A percentile compares a stretch with the other conserved stretches of the same genome.
phyloP scores from a whole-genome alignment of 2,888 invertebrate genomes.

The Latrodectus hesperus region DNA sequence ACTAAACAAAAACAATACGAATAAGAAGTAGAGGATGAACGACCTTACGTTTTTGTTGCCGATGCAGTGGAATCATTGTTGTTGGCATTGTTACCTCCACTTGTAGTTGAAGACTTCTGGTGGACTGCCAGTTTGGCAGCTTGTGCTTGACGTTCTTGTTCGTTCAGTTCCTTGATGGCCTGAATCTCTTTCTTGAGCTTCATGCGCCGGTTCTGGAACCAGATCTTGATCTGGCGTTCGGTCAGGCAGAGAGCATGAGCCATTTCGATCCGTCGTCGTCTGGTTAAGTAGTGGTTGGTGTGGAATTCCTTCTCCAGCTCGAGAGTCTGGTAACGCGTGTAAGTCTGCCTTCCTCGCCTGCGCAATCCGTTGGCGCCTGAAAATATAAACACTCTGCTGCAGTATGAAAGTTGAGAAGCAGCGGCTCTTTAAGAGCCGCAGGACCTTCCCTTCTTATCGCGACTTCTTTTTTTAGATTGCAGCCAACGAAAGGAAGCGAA shows the following conservation, averaged over 20 bases:
- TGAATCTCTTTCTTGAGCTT: constrained; percentile 86
- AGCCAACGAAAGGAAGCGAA: constrained; percentile 5
- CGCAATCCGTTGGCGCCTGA: constrained; percentile 95
- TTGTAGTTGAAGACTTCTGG: constrained; percentile 59
- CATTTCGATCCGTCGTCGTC: constrained; percentile 98
- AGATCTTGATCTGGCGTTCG: constrained; percentile 98
- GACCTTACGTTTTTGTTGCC: constrained; percentile 69
- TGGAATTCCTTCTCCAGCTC: constrained; percentile 99
- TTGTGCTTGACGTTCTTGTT: constrained; percentile 96
- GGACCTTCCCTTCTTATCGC: constrained; percentile 38
- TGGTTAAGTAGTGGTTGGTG: constrained; percentile 98
- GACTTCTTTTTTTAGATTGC: constrained; percentile 64
- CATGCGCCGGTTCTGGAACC: constrained; percentile 99
- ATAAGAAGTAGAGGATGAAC: constrained; percentile 50
- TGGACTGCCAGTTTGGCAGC: constrained; percentile 81
- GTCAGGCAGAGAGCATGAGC: constrained; percentile 97
- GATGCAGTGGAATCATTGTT: constrained; percentile 67
- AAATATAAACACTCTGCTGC: constrained; percentile 73
- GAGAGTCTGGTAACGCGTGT: constrained; percentile 97
- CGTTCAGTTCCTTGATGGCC: constrained; percentile 97
- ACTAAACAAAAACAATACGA: constrained; percentile 33
- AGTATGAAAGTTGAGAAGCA: constrained; percentile 62
- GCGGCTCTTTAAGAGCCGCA: constrained; percentile 5
- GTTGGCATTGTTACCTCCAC: constrained; percentile 67
- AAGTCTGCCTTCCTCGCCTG: constrained; percentile 96